phyloP scores from a whole-genome alignment of 1,140 invertebrate species.

The Eciton burchellii region DNA sequence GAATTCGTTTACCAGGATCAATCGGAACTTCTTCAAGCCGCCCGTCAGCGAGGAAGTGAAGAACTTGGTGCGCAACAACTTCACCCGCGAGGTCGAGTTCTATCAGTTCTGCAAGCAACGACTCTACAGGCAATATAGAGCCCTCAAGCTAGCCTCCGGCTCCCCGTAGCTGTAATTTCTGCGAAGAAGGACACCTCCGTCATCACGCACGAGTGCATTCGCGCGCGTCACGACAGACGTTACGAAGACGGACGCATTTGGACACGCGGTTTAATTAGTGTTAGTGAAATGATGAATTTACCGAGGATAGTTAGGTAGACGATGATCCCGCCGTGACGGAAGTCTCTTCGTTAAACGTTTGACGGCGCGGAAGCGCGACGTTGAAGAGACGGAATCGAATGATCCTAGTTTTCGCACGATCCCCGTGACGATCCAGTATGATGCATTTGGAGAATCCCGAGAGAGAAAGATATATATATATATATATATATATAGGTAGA shows the following conservation, averaged over 20 bases:
- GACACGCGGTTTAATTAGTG: not conserved
- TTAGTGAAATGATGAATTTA: constrained; percentile 18
- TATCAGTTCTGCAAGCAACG: constrained; percentile 96
- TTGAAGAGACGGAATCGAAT: not conserved
- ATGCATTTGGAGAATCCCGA: no score
- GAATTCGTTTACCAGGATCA: constrained; percentile 91
- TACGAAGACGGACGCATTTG: not conserved
- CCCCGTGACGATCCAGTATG: no score
- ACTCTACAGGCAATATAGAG: constrained; percentile 92
- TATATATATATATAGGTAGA: no score
- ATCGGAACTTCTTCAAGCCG: constrained; percentile 94
- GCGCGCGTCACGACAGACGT: not conserved
- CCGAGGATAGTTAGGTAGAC: not conserved
- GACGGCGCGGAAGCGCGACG: not conserved
- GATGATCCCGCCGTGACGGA: not conserved
- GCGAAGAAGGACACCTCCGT: constrained; percentile 2
- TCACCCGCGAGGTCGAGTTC: constrained; percentile 96
- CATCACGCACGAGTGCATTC: not conserved
- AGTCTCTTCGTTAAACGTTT: not conserved
- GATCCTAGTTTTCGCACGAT: not conserved
- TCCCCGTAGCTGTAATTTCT: not conserved
- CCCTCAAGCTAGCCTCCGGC: constrained; percentile 85
- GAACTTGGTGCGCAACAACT: constrained; percentile 93
- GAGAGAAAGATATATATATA: no score
- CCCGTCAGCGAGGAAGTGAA: constrained; percentile 94